Base-by-base conservation (phyloP, 1,140 invertebrate genomes). In the Rhyacophila brunnea region DNA sequence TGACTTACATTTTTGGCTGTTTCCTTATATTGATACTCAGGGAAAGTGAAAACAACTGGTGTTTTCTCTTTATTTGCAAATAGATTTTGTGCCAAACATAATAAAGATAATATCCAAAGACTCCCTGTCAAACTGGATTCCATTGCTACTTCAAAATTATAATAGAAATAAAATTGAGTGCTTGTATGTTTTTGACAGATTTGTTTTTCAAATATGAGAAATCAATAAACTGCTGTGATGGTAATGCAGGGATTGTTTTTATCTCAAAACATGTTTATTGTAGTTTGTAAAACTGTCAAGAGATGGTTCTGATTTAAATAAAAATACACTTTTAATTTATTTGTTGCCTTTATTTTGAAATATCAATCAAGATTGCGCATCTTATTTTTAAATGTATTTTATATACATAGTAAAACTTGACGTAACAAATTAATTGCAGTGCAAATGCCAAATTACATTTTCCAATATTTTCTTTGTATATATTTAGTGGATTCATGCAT, bases 11-110 rank as follows among this genome's bases (percentile, higher is more conserved):
- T 91, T 80, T 91, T 91, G 14, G 83, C 86, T 1, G 85, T 87
- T 75, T 91, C 89, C 73, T 91, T 91, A 67, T 90, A 91, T 18
- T 86, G 87, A 71, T 88, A 91, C 78, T 91, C 88, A n/a, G 87
- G 86, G 75, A 91, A 91, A 28, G 83, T 83, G 66, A 90, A 91
- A 45, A 80, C 74, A 14, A 82, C 74, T 51, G 71, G 70, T 34
- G 66, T 62, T 64, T 71, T 69, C 51, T 78, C 73, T 58, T 67
- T 67, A 44, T 58, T 61, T 20, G 56, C 60, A 49, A 53, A 59
- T 44, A 57, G 28, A 49, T 54, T 49, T 54, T 60, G 49, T 15
- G 51, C 23, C 15, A 60, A 44, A 20, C 50, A 60, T 23, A 53
- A n/a, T 48, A 60, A 40, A 36, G 40, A 54, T 23, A 59, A 14